phyloP scores from a whole-genome alignment of 2,888 invertebrate genomes.

The Plusia festucae region DNA sequence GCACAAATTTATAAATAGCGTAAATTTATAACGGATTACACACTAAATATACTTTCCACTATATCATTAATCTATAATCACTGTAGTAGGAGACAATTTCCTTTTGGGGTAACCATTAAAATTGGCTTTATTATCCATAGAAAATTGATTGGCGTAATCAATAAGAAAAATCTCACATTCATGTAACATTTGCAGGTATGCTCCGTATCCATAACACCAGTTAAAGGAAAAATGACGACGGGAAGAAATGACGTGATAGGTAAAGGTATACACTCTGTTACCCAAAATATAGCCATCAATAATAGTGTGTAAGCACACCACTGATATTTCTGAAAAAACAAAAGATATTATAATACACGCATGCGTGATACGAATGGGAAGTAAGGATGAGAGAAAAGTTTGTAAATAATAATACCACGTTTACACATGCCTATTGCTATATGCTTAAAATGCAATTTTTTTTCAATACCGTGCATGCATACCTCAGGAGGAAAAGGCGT shows the following conservation, averaged over 20 bases:
- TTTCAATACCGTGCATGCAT: not conserved
- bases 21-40: too few species aligned
- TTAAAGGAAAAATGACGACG: slow-evolving; percentile 93
- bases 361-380: too few species aligned
- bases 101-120: too few species aligned
- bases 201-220: slow-evolving; percentile 90
- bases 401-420: too few species aligned
- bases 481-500: slow-evolving; percentile 57
- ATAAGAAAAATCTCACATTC: slow-evolving; percentile 84
- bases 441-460: too few species aligned
- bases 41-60: too few species aligned
- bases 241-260: slow-evolving; percentile 95
- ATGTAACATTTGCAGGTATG: slow-evolving; percentile 84
- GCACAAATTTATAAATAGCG: too few species aligned
- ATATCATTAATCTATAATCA: too few species aligned
- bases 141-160: not conserved
- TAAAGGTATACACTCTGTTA: slow-evolving; percentile 93
- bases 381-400: too few species aligned
- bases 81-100: too few species aligned
- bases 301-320: slow-evolving; percentile 93
- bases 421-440: too few species aligned
- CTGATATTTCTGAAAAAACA: slow-evolving; percentile 70
- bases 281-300: slow-evolving; percentile 94
- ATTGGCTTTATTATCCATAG: too few species aligned
- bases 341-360: not conserved